phyloP scores from a whole-genome alignment of 2,113 vertebrate species.

The Pantherophis guttatus region DNA sequence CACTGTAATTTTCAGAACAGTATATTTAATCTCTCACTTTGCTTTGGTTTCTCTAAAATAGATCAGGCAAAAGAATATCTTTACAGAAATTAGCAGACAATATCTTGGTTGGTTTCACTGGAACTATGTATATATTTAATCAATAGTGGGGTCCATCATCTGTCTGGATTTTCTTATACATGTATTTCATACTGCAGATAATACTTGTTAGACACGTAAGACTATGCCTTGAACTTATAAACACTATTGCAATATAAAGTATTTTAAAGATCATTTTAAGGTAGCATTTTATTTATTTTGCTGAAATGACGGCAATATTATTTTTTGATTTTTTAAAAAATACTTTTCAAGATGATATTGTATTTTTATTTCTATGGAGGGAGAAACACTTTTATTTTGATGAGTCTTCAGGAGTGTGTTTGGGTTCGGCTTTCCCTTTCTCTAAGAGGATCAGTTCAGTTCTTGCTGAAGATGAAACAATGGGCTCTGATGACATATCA shows the following conservation, averaged over 20 bases:
- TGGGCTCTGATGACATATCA: not conserved
- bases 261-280: not conserved
- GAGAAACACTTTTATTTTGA: slow-evolving; percentile 43
- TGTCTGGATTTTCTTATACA: slow-evolving; percentile 8
- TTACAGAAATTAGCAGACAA: not conserved
- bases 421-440: not conserved
- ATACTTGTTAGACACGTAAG: not conserved
- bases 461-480: slow-evolving; percentile 57
- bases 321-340: not conserved
- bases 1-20: slow-evolving; percentile 5
- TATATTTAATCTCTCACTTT: not conserved
- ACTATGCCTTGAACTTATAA: slow-evolving; percentile 8
- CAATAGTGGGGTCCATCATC: not conserved
- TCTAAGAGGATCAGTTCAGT: slow-evolving; percentile 63
- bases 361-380: not conserved
- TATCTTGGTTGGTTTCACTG: slow-evolving; percentile 2
- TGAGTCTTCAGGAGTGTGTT: not conserved
- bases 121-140: not conserved
- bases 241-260: slow-evolving; percentile 14
- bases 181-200: slow-evolving; percentile 4
- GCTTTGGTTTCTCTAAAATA: not conserved
- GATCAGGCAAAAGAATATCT: not conserved
- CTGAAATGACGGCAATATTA: slow-evolving; percentile 26
- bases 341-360: not conserved
- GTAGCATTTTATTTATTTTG: slow-evolving; percentile 19